Evolutionary conservation across 2,797 vertebrate genomes (phyloP), one percentile per base, ranked within the genome.

Genomic region (Propithecus deckenii): DNA sequence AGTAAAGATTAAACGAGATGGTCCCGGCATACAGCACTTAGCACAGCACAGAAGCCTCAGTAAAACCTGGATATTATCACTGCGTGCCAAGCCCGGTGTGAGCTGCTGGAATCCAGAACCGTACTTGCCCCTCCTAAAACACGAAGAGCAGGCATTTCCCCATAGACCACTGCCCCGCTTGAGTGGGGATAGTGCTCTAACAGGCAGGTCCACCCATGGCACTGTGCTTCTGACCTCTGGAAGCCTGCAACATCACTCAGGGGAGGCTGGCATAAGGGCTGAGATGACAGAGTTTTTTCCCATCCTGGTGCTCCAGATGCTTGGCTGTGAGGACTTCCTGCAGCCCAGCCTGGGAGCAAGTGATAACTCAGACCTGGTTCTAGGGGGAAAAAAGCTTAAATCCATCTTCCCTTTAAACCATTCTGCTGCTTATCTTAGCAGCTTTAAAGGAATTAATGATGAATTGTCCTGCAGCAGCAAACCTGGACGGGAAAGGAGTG

Each of bases 361-460:
- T 84, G 91, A 93, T 96, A 96, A 97, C 55, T 91, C 74, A 97
- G 76, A 84, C 20, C 83, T 71, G 76, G 69, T 83, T 96, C 71
- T 85, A 43, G 28, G 12, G 17, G 11, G 63, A 8, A 35, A 35
- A 65, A 87, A 86, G 28, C 5, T 61, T 79, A 30, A 95, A 78
- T 94, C 25, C 38, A 46, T 74, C 69, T 88, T 97, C 43, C 79
- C 59, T 79, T 92, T 89, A 87, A 91, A 93, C 48, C 43, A 38
- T 41, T 79, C 90, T 55, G 76, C 52, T 87, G 94, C 96, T 97
- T 94, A 95, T 93, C 96, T 92, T 57, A 86, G 76, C 57, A 71
- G 78, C 93, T 96, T 91, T 97, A 46, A 92, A 89, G 74, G 91
- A 87, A 96, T 96, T 95, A 67, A 50, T 76, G 91, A 97, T 78